These are phyloP conservation scores for Unio pictorum DNA, from an alignment of 2,888 invertebrate genomes.

Conservation along the genomic window DNA sequence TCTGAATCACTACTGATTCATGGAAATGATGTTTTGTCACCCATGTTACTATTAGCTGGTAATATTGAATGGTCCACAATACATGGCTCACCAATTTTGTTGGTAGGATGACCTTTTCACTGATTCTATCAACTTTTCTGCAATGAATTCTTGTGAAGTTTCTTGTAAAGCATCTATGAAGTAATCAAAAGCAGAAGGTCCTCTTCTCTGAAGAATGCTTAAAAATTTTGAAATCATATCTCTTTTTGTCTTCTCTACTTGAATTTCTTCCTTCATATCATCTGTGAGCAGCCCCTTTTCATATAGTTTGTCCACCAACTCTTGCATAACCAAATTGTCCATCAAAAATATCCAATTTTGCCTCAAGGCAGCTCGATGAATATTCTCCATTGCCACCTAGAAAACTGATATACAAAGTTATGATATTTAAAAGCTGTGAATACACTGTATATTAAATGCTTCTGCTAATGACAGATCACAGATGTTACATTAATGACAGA, in stretches of 20 bases:
- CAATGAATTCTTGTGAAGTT: slow-evolving; percentile 31
- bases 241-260: slow-evolving; percentile 15
- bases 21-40: no score
- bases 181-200: slow-evolving; percentile 29
- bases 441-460: no score
- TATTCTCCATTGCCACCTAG: slow-evolving; percentile 18
- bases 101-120: not conserved
- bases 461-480: no score
- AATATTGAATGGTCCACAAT: no score
- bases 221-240: slow-evolving; percentile 28
- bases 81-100: no score
- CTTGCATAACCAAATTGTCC: slow-evolving; percentile 26
- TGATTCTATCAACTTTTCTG: slow-evolving; percentile 19
- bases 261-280: slow-evolving; percentile 34
- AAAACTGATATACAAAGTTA: no score
- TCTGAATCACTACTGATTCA: no score
- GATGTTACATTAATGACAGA: no score
- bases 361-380: slow-evolving; percentile 24
- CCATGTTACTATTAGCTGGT: no score
- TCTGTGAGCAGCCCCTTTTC: slow-evolving; percentile 13
- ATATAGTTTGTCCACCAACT: slow-evolving; percentile 29
- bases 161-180: slow-evolving; percentile 23
- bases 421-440: no score
- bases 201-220: slow-evolving; percentile 34
- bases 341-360: slow-evolving; percentile 35